Conservation (phyloP, 2,888 invertebrate species). For the Euzophera pinguis region DNA sequence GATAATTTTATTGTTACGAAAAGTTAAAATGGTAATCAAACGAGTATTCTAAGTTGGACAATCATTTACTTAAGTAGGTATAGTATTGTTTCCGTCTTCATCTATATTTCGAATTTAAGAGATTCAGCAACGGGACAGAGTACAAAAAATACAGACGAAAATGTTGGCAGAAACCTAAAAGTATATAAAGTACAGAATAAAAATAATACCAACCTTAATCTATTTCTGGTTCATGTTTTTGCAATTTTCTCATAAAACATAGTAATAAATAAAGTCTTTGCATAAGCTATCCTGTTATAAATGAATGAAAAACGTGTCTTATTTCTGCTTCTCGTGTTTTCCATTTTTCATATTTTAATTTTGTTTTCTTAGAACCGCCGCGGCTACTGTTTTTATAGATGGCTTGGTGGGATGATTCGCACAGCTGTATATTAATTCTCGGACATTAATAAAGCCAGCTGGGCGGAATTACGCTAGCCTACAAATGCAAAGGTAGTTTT, state of each 20-base stretch:
- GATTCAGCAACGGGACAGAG: no score
- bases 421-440: background rate
- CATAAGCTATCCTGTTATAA: constrained; percentile 6
- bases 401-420: background rate
- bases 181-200: no score
- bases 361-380: constrained; percentile 6
- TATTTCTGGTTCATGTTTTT: background rate
- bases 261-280: constrained; percentile 4
- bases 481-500: background rate
- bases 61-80: no score
- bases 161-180: no score
- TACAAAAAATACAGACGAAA: no score
- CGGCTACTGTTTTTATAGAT: constrained; percentile 9
- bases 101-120: no score
- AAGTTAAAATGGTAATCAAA: no score
- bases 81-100: no score
- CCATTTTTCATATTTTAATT: constrained; percentile 14
- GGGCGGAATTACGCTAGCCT: background rate
- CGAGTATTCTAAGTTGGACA: no score
- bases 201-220: background rate
- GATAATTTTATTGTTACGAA: no score
- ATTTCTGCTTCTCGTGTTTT: constrained; percentile 1
- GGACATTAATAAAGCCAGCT: background rate
- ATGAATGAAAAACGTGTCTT: background rate
- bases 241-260: constrained; percentile 6